Base-by-base conservation (phyloP, 2,113 vertebrate genomes). In the Oncorhynchus mykiss region DNA sequence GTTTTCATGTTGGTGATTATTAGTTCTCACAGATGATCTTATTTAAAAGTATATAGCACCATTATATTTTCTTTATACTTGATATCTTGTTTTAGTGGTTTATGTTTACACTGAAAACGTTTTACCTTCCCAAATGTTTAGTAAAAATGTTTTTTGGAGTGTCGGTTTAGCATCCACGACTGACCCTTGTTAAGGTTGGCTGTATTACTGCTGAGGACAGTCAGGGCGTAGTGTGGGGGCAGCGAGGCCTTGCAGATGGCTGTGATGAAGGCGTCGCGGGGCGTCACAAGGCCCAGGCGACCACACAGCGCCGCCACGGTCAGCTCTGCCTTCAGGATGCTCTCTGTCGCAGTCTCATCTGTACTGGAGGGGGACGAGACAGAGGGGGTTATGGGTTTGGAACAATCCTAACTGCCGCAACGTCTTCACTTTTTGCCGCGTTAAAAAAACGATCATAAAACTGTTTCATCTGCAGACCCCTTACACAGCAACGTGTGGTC, bases 171-270 rank as follows among this genome's bases (percentile, higher is more conserved):
- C 75, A 51, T 22, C 27, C 69, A 51, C 70, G 13, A 54, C 54
- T 11, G 29, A 73, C 34, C 8, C 62, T 99, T 99, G 90, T 94
- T 94, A 74, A 98, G 91, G 72, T 86, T 91, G 82, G 93, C 85
- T 25, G 94, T 83, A 68, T 93, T 95, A 88, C 93, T 95, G 83
- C 94, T 96, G 81, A 99, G 85, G 11, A 96, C 94, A 29, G 98
- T 99, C 64, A 99, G 95, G 64, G 98, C 94, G 9, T 99, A 99
- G 85, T 99, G 98, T 2, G 97, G 98, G 67, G 98, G 98, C 78
- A 99, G 93, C 12, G 97, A 99, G 25, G 97, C 96, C 91, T 99
- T 99, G 93, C 98, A 99, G 91, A 99, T 95, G 70, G 98, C 98
- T 1, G 97, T 99, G 85, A 99, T 99, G 91, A 99, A 99, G 78